Evolutionary conservation across 2,113 vertebrate species (phyloP).

Genomic region (Thryonomys swinderianus): DNA sequence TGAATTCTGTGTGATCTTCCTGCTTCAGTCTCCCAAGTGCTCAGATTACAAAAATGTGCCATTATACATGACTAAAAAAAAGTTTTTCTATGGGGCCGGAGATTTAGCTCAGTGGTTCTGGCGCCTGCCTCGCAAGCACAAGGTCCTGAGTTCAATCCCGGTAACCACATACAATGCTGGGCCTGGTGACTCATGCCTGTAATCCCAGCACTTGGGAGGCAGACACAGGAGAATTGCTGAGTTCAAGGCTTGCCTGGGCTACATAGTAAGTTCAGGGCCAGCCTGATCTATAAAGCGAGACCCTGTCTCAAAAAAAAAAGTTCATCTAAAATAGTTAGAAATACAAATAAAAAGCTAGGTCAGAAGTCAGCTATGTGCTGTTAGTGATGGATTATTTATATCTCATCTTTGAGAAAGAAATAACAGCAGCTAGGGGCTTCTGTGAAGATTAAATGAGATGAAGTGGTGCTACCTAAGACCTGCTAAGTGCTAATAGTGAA

Average conservation of each 20-base stretch:
- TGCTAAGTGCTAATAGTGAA: background rate
- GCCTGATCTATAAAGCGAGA: too few relatives aligned
- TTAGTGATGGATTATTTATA: background rate
- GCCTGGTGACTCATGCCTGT: too few relatives aligned
- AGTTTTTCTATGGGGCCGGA: background rate
- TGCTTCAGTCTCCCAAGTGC: background rate
- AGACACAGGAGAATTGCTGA: too few relatives aligned
- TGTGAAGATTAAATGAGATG: background rate
- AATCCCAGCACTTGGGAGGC: too few relatives aligned
- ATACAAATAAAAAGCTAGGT: background rate
- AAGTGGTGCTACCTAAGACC: background rate
- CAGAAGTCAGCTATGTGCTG: background rate
- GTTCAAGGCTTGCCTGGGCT: too few relatives aligned
- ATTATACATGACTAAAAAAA: background rate
- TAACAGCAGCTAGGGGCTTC: background rate
- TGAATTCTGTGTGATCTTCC: background rate
- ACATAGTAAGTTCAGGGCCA: too few relatives aligned
- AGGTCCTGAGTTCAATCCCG: too few relatives aligned
- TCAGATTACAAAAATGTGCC: background rate
- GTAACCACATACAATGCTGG: too few relatives aligned
- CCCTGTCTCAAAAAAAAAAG: too few relatives aligned
- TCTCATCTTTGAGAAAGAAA: background rate
- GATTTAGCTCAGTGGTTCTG: too few relatives aligned
- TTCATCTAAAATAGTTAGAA: background rate
- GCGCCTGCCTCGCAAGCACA: too few relatives aligned